Conservation (phyloP, 2,888 invertebrate species). For the Aporophyla nigra region DNA sequence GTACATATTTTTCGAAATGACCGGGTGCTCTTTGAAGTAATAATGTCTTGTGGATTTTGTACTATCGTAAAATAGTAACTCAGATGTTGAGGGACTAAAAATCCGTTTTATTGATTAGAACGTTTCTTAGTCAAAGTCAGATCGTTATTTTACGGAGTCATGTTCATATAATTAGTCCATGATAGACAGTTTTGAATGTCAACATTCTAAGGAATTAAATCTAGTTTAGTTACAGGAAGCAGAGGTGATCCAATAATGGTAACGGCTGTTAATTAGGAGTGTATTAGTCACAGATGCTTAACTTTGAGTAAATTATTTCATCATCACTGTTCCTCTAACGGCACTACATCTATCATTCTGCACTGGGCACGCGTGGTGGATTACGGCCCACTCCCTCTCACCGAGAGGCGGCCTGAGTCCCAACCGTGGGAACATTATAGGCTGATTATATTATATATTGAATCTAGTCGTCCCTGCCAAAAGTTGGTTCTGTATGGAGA, state of each 20-base stretch:
- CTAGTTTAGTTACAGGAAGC: no score
- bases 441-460: no score
- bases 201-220: not conserved
- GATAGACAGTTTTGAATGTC: not conserved
- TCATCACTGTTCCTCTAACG: no score
- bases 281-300: no score
- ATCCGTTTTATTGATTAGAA: not conserved
- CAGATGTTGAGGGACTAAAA: not conserved
- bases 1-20: not conserved
- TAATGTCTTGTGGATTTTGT: not conserved
- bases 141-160: not conserved
- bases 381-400: no score
- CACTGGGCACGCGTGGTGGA: no score
- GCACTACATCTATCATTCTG: no score
- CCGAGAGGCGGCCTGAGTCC: no score
- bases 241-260: no score
- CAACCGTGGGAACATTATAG: no score
- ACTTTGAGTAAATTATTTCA: no score
- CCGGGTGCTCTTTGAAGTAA: not conserved
- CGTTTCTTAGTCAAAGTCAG: not conserved
- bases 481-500: not conserved
- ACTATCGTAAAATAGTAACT: not conserved
- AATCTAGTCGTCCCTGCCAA: not conserved
- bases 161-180: not conserved
- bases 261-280: no score